A percentile compares a stretch with the other conserved stretches of the same genome.
phyloP scores from a whole-genome alignment of 2,797 vertebrate genomes.

The Leptatherina wallacei region DNA sequence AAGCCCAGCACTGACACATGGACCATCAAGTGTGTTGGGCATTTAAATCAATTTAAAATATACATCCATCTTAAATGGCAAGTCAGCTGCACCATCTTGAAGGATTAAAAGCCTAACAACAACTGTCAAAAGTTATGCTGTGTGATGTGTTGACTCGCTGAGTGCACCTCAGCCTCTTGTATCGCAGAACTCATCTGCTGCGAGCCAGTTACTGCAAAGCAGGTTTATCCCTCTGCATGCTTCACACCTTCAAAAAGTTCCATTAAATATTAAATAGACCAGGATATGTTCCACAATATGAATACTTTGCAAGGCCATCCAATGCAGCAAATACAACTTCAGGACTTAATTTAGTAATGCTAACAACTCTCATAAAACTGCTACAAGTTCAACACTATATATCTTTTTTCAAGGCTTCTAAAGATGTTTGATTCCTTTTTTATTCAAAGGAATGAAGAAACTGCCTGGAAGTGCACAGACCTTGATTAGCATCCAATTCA shows the following conservation, averaged over 20 bases:
- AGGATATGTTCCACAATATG: not conserved
- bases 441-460: no score
- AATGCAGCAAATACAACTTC: not conserved
- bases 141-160: not conserved
- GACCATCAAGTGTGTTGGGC: not conserved
- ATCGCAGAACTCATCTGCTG: not conserved
- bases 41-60: not conserved
- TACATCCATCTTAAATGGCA: not conserved
- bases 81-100: not conserved
- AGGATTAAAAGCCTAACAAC: not conserved
- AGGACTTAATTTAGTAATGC: not conserved
- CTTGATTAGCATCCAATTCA: no score
- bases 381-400: not conserved
- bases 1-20: not conserved
- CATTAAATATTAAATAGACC: not conserved
- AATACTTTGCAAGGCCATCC: not conserved
- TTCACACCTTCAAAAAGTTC: not conserved
- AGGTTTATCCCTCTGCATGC: not conserved
- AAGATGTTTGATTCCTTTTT: not conserved
- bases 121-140: conserved; percentile 6
- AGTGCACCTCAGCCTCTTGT: not conserved
- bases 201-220: not conserved
- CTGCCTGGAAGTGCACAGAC: no score
- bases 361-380: not conserved
- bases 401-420: not conserved